Percentiles rank a stretch among this genome's conserved stretches.
These are phyloP conservation scores for Megaceryle maxima DNA, from an alignment of 2,113 vertebrate species.

Conservation along the genomic window DNA sequence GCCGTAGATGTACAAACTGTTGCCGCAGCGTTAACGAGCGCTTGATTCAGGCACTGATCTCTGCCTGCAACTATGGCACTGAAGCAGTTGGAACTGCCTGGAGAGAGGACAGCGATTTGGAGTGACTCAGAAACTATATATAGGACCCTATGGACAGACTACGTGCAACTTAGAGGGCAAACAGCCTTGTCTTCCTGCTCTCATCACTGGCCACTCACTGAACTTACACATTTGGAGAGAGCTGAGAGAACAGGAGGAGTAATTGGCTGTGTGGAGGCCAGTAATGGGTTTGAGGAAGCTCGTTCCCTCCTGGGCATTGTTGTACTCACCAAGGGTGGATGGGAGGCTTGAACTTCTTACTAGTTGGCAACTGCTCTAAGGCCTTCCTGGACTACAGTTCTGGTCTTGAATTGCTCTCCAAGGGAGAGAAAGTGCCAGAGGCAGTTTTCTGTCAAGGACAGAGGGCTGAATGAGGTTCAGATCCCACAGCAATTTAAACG, in stretches of 20 bases:
- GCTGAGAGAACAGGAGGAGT: not conserved
- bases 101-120: not conserved
- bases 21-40: not conserved
- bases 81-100: not conserved
- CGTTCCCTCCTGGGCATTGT: constrained; percentile 16
- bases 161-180: not conserved
- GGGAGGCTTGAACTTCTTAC: constrained; percentile 25
- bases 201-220: not conserved
- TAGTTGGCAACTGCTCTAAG: constrained; percentile 14
- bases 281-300: not conserved
- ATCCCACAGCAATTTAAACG: not conserved
- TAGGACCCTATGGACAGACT: not conserved
- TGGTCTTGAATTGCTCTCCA: not conserved
- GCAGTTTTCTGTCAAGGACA: not conserved
- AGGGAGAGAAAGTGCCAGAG: not conserved
- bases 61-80: not conserved
- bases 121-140: not conserved
- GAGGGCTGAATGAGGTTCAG: not conserved
- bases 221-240: not conserved
- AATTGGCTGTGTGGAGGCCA: not conserved
- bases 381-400: not conserved
- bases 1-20: not conserved
- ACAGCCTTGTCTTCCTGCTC: not conserved
- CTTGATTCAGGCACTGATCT: not conserved
- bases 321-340: constrained; percentile 9